Evolutionary conservation across 2,888 invertebrate species (phyloP).

Genomic region (Eupithecia centaureata): DNA sequence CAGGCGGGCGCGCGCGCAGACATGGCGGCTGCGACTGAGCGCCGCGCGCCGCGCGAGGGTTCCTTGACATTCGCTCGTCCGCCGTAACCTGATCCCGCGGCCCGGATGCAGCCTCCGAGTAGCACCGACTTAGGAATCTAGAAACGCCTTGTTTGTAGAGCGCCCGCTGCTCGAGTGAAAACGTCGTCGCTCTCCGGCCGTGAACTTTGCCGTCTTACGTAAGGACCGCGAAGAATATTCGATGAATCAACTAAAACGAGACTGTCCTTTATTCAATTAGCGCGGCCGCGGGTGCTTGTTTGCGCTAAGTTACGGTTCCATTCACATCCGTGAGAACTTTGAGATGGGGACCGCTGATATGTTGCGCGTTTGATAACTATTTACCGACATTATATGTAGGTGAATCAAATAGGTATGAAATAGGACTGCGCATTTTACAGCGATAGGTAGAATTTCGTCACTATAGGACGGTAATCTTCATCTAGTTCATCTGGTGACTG

Average conservation of each 20-base stretch:
- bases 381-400: background rate
- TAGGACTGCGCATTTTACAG: background rate
- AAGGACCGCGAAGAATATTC: constrained; percentile 58
- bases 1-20: constrained; percentile 70
- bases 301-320: constrained; percentile 30
- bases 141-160: constrained; percentile 71
- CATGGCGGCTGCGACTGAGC: constrained; percentile 75
- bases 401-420: background rate
- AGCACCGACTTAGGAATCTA: constrained; percentile 76
- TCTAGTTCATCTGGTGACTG: background rate
- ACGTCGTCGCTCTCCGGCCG: constrained; percentile 63
- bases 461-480: background rate
- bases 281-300: constrained; percentile 27
- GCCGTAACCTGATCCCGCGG: constrained; percentile 73
- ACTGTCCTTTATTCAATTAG: constrained; percentile 33
- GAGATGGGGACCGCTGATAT: constrained; percentile 40
- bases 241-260: constrained; percentile 54
- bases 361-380: background rate
- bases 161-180: constrained; percentile 65
- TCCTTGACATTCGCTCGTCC: constrained; percentile 82
- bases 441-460: background rate
- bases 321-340: constrained; percentile 35
- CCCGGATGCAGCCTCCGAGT: constrained; percentile 78
- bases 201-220: constrained; percentile 75
- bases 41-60: constrained; percentile 61